Percentiles rank a stretch among this genome's conserved stretches.
Conservation (phyloP, 2,888 invertebrate genomes). For the Halictus ligatus region DNA sequence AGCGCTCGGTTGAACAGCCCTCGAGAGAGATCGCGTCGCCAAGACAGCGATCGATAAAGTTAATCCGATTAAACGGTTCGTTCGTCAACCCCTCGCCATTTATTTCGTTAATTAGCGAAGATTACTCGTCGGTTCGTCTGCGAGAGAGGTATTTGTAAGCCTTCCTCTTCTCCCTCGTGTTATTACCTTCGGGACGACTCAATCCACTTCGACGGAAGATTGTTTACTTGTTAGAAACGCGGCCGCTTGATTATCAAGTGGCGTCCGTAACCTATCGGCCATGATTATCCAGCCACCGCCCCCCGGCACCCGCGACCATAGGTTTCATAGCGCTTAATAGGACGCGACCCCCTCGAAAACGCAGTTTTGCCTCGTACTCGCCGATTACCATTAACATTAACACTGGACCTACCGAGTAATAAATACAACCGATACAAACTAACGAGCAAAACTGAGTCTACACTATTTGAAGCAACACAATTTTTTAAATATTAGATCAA, state of each 20-base stretch:
- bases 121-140: constrained; percentile 1
- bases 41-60: constrained; percentile 32
- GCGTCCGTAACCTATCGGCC: constrained; percentile 34
- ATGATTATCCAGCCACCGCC: constrained; percentile 50
- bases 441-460: too few species aligned
- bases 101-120: constrained; percentile 34
- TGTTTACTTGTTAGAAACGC: constrained; percentile 47
- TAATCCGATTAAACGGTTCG: constrained; percentile 41
- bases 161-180: constrained; percentile 1
- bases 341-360: constrained; percentile 41
- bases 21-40: constrained; percentile 25
- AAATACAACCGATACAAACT: too few species aligned
- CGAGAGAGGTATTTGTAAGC: constrained; percentile 18
- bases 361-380: too few species aligned
- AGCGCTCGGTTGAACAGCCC: not conserved
- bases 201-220: constrained; percentile 39
- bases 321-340: constrained; percentile 46
- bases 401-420: too few species aligned
- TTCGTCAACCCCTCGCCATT: constrained; percentile 33
- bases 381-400: too few species aligned
- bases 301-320: not conserved
- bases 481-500: too few species aligned
- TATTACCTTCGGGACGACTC: constrained; percentile 31
- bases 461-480: too few species aligned
- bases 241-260: constrained; percentile 40